Conservation (phyloP, 1,140 invertebrate genomes). For the Phenacoccus solenopsis region DNA sequence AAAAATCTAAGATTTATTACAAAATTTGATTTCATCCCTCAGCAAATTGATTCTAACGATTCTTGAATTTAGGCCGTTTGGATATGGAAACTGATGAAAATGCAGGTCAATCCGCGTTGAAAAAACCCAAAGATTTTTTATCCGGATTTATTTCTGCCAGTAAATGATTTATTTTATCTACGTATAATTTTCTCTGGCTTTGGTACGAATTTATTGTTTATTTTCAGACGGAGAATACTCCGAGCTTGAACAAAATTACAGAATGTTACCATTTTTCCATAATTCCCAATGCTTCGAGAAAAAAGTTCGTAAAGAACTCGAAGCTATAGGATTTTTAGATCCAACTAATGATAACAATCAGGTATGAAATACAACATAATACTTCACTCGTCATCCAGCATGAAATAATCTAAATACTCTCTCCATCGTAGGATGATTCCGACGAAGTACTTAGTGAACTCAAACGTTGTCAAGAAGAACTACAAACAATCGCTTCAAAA, state of each 20-base stretch:
- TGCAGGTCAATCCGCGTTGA: conserved; percentile 14
- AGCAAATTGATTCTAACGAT: conserved; percentile 26
- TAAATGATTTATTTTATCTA: conserved; percentile 17
- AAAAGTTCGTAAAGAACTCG: conserved; percentile 68
- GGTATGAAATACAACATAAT: conserved; percentile 25
- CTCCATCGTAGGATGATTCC: conserved; percentile 46
- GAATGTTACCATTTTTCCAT: conserved; percentile 25
- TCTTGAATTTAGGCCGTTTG: conserved; percentile 30
- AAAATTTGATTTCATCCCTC: conserved; percentile 36
- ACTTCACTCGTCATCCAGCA: neutral
- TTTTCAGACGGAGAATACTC: neutral
- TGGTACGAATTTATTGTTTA: neutral
- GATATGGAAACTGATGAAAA: conserved; percentile 21
- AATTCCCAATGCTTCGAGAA: conserved; percentile 45
- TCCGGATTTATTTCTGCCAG: conserved; percentile 34
- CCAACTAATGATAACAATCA: conserved; percentile 39
- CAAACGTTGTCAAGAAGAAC: conserved; percentile 67
- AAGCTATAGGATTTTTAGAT: conserved; percentile 73
- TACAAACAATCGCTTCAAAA: conserved; percentile 52
- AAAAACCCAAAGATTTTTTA: conserved; percentile 30
- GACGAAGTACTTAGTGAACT: conserved; percentile 79
- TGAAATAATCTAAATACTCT: neutral
- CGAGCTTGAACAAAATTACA: neutral
- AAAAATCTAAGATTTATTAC: conserved; percentile 20
- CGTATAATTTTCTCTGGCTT: neutral